These are phyloP conservation scores for Ia io DNA, from an alignment of 2,113 vertebrate genomes.

Conservation along the genomic window DNA sequence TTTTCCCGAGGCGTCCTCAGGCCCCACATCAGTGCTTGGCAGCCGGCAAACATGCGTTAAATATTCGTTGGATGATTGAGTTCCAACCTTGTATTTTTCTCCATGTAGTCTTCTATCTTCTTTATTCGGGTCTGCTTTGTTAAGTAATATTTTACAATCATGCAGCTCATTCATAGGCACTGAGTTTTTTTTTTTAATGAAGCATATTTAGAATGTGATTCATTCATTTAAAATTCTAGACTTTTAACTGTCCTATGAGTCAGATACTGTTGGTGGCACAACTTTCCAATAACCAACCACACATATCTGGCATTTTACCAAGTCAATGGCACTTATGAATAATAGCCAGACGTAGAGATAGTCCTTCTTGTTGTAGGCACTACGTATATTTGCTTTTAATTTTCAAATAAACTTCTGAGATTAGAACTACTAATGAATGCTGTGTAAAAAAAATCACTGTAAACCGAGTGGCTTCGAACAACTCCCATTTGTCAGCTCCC, in stretches of 20 bases:
- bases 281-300: conserved; percentile 35
- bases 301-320: not conserved
- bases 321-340: not conserved
- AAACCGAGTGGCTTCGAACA: not conserved
- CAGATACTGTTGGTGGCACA: conserved; percentile 25
- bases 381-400: not conserved
- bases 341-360: not conserved
- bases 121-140: not conserved
- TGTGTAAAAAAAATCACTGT: not conserved
- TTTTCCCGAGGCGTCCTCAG: not conserved
- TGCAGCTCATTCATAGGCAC: not conserved
- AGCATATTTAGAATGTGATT: conserved; percentile 23
- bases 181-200: not conserved
- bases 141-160: not conserved
- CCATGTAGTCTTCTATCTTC: not conserved
- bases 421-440: not conserved
- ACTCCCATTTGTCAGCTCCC: not conserved
- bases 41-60: not conserved
- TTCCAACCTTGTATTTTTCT: not conserved
- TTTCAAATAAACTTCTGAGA: not conserved
- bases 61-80: not conserved
- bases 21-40: not conserved
- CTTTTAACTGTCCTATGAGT: conserved; percentile 38
- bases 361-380: not conserved
- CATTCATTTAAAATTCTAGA: conserved; percentile 46